phyloP scores from a whole-genome alignment of 2,113 vertebrate species.

The Piaya cayana region DNA sequence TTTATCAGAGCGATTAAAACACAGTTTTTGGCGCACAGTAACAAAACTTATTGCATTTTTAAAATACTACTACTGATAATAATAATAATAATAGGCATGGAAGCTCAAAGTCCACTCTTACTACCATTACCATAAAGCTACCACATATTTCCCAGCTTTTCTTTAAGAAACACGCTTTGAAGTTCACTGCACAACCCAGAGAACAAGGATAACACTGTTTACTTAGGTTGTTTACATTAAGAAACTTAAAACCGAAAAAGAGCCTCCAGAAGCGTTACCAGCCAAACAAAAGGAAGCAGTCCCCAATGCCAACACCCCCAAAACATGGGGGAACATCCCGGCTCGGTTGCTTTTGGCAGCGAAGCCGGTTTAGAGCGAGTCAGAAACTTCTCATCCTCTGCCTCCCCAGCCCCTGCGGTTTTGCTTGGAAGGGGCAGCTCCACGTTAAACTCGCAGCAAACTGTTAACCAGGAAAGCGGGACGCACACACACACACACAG shows the following conservation, averaged over 20 bases:
- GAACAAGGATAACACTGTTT: fast-evolving
- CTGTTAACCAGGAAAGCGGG: background rate
- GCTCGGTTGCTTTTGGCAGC: fast-evolving
- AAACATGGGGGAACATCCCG: fast-evolving
- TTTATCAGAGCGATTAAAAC: background rate
- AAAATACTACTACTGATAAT: background rate
- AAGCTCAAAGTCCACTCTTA: background rate
- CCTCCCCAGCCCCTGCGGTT: background rate
- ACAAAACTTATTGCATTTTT: background rate
- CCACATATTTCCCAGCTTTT: background rate
- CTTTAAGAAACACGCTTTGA: background rate
- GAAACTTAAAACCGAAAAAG: background rate
- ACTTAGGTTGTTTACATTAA: background rate
- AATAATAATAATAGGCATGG: background rate
- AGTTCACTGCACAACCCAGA: background rate
- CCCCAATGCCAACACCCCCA: background rate
- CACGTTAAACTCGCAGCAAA: background rate
- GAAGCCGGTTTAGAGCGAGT: background rate
- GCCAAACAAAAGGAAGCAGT: background rate
- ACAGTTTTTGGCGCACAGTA: fast-evolving
- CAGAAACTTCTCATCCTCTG: background rate
- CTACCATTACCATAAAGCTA: background rate
- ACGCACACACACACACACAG: background rate
- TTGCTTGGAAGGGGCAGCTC: background rate
- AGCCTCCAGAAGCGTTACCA: background rate